These are phyloP conservation scores for Cephus pulcher DNA, from an alignment of 2,888 invertebrate species.

Conservation along the genomic window DNA sequence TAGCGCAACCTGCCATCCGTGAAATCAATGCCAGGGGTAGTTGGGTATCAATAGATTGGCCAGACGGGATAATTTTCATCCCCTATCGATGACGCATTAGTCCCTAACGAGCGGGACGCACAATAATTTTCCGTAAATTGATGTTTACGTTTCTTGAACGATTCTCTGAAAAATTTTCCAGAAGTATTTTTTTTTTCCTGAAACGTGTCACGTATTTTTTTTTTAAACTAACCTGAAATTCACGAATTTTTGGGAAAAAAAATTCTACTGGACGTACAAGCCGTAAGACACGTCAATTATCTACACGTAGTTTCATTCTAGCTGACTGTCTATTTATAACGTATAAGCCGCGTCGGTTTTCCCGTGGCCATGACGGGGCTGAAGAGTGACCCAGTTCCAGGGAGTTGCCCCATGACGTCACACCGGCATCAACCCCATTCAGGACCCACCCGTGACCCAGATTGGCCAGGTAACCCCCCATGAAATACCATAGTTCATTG, in stretches of 20 bases:
- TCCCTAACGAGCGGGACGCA: not conserved
- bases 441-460: constrained; percentile 58
- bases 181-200: not conserved
- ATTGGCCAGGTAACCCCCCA: constrained; percentile 43
- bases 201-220: not conserved
- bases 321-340: constrained; percentile 34
- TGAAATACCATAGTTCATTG: constrained; percentile 62
- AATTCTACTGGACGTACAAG: not conserved
- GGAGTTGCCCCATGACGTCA: constrained; percentile 61
- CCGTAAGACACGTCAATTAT: not conserved
- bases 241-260: not conserved
- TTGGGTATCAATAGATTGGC: not conserved
- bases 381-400: constrained; percentile 58
- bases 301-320: not conserved
- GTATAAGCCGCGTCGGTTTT: constrained; percentile 39
- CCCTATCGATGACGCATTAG: not conserved
- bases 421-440: constrained; percentile 57
- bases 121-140: not conserved
- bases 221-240: not conserved
- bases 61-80: not conserved
- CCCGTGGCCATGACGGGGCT: constrained; percentile 54
- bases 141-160: not conserved
- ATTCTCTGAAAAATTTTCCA: not conserved
- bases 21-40: not conserved
- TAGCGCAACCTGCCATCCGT: not conserved